Base-by-base conservation (phyloP, 2,888 invertebrate species). In the Cepaea hortensis region DNA sequence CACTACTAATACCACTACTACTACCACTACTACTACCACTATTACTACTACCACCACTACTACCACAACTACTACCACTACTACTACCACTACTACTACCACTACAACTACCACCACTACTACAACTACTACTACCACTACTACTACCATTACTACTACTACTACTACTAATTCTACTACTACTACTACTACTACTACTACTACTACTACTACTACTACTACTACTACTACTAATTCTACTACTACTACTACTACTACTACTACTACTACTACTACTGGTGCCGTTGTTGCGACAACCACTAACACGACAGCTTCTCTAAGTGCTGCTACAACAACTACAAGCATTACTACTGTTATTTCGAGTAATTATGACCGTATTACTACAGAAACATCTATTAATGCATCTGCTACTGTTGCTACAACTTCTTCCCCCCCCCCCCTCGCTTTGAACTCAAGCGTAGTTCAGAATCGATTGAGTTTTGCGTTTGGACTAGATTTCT, bases 171-270 rank as follows among this genome's bases (percentile, higher is more conserved):
- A 3, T 68, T 7, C 68, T 68, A 68, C 68, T 68, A 68, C 68
- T 68, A 68, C 68, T 77, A 77, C 50, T 77, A 77, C 46, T 77
- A 77, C 50, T 77, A 77, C 50, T 77, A 77, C 50, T 77, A 77
- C 50, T 48, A 77, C n/a, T 48, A 77, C 50, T 48, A 77, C 50
- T 77, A 48, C 50, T 77, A 77, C 50, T 48, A 77, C 50, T 77
- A 77, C 50, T 77, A 77, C 46, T 77, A 77, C 50, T 77, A 77
- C 50, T 77, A 77, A 6, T 77, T 9, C 46, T 77, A 48, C n/a
- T 48, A 77, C 50, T 77, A 77, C 50, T 77, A 77, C 50, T 50
- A 77, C 50, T 7, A 77, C 50, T 7, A 77, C 50, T 7, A 77
- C 50, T 7, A 77, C 50, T 7, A 77, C 50, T 7, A 77, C 50